Percentiles rank a stretch among this genome's conserved stretches.
These are phyloP conservation scores for Mugil cephalus DNA, from an alignment of 2,113 vertebrate species.

Conservation along the genomic window DNA sequence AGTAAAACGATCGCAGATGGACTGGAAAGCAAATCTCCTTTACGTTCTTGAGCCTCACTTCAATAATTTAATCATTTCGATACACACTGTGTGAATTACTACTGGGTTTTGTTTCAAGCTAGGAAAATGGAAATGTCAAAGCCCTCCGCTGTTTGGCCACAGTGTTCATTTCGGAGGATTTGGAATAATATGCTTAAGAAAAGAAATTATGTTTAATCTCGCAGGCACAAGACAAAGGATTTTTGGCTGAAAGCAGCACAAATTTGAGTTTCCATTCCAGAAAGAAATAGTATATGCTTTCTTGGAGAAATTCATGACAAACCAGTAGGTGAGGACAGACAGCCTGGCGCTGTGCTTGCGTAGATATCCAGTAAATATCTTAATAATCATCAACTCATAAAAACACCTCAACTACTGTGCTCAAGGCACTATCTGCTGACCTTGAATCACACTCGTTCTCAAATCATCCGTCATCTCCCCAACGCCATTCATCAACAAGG, in stretches of 20 bases:
- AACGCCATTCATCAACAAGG: slow-evolving; percentile 48
- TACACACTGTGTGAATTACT: slow-evolving; percentile 22
- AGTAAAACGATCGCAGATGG: slow-evolving; percentile 26
- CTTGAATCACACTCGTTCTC: slow-evolving; percentile 56
- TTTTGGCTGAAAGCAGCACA: slow-evolving; percentile 9
- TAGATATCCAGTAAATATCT: slow-evolving; percentile 48
- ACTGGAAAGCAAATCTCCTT: slow-evolving; percentile 23
- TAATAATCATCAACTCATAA: slow-evolving; percentile 42
- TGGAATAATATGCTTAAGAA: slow-evolving; percentile 48
- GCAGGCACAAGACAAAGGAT: slow-evolving; percentile 42
- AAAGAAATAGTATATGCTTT: neutral
- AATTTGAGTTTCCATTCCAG: slow-evolving; percentile 12
- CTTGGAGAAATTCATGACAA: slow-evolving; percentile 37
- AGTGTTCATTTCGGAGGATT: slow-evolving; percentile 51
- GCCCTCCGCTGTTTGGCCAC: slow-evolving; percentile 11
- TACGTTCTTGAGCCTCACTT: slow-evolving; percentile 27
- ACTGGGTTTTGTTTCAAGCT: slow-evolving; percentile 4
- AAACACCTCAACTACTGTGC: slow-evolving; percentile 16
- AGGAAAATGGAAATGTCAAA: slow-evolving; percentile 50
- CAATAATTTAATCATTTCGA: slow-evolving; percentile 33
- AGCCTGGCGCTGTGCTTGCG: slow-evolving; percentile 17
- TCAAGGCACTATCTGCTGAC: slow-evolving; percentile 57
- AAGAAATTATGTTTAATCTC: slow-evolving; percentile 53
- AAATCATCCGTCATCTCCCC: slow-evolving; percentile 69
- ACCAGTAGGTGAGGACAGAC: slow-evolving; percentile 26